These are phyloP conservation scores for Leptopilina boulardi DNA, from an alignment of 1,140 invertebrate species.

Conservation along the genomic window DNA sequence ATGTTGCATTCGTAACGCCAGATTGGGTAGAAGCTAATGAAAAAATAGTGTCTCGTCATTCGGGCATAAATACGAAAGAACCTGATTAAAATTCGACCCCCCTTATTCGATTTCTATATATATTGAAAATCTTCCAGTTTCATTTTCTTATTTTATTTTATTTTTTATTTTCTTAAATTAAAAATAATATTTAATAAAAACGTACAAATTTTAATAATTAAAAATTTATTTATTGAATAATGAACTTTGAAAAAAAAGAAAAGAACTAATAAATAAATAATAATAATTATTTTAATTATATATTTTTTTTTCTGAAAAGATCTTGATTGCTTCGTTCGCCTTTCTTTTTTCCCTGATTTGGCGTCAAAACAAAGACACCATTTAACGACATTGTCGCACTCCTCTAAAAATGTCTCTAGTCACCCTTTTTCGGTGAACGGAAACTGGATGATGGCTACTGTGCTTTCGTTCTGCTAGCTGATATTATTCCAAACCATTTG, in stretches of 20 bases:
- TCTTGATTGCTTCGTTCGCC: neutral
- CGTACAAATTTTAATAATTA: too few relatives aligned
- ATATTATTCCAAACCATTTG: constrained; percentile 77
- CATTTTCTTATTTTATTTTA: neutral
- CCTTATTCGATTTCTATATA: neutral
- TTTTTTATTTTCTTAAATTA: too few relatives aligned
- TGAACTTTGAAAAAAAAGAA: too few relatives aligned
- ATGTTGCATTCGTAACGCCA: constrained; percentile 16
- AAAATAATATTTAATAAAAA: too few relatives aligned
- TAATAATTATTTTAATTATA: too few relatives aligned
- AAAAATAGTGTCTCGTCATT: constrained; percentile 64
- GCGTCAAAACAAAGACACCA: constrained; percentile 65
- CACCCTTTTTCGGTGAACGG: constrained; percentile 47
- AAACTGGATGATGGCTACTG: constrained; percentile 65
- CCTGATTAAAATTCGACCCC: constrained; percentile 6
- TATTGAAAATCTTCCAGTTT: constrained; percentile 31
- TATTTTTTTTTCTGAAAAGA: too few relatives aligned
- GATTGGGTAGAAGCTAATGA: constrained; percentile 53
- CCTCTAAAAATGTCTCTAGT: constrained; percentile 40
- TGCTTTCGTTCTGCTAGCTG: constrained; percentile 68
- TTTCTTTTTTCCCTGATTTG: neutral
- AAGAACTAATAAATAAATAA: too few relatives aligned
- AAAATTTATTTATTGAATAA: too few relatives aligned
- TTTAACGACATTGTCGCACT: constrained; percentile 68
- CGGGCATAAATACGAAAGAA: constrained; percentile 14